Percentiles rank a stretch among this genome's conserved stretches.
These are phyloP conservation scores for Drosophila watanabei DNA, from an alignment of 1,140 invertebrate genomes.

Conservation along the genomic window DNA sequence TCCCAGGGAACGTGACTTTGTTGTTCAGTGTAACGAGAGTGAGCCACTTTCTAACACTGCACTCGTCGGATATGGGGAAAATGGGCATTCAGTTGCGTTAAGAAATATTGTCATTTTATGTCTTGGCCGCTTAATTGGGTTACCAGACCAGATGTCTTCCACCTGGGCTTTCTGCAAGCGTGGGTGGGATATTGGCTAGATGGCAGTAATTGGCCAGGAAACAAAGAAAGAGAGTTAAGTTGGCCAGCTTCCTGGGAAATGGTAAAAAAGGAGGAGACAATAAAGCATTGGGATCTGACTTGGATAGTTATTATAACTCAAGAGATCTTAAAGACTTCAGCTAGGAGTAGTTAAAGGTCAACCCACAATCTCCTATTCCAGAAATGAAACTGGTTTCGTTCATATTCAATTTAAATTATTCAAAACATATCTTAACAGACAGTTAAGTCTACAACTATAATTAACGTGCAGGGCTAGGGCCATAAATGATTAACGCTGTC, in stretches of 20 bases:
- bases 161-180: slow-evolving; percentile 22
- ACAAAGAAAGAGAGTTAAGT: neutral
- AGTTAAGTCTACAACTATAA: slow-evolving; percentile 67
- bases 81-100: slow-evolving; percentile 38
- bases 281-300: neutral
- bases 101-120: slow-evolving; percentile 65
- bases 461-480: slow-evolving; percentile 56
- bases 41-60: slow-evolving; percentile 75
- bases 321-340: neutral
- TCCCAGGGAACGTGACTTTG: slow-evolving; percentile 64
- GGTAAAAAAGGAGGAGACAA: neutral
- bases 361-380: slow-evolving; percentile 14
- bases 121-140: slow-evolving; percentile 50
- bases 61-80: neutral
- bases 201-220: slow-evolving; percentile 15
- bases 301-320: neutral
- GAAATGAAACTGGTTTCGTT: slow-evolving; percentile 58
- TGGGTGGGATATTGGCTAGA: slow-evolving; percentile 21
- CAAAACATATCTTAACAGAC: slow-evolving; percentile 64
- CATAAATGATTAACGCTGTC: slow-evolving; percentile 75
- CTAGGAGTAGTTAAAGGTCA: slow-evolving; percentile 45
- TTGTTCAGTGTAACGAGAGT: slow-evolving; percentile 73
- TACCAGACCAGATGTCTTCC: slow-evolving; percentile 32
- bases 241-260: slow-evolving; percentile 8
- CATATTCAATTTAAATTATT: slow-evolving; percentile 39